Conservation (phyloP, 1,140 invertebrate genomes). For the Anoplolepis gracilipes region DNA sequence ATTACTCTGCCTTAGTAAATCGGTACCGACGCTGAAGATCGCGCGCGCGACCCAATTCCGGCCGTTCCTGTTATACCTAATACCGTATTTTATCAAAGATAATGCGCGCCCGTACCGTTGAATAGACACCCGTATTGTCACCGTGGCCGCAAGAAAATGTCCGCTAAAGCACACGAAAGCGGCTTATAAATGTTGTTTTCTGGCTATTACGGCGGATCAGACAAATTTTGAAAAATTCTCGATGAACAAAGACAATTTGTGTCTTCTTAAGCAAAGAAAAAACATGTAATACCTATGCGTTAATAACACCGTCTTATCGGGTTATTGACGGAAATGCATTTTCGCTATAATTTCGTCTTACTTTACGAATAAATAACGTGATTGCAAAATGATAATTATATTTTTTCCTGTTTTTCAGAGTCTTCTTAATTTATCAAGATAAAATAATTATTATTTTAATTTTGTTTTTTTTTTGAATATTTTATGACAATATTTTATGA, state of each 20-base stretch:
- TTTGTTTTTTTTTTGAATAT: too few relatives aligned
- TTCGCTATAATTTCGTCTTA: neutral
- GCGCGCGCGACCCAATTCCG: constrained; percentile 67
- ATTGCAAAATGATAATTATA: neutral
- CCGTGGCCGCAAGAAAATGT: constrained; percentile 38
- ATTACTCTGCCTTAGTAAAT: constrained; percentile 69
- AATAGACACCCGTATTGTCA: constrained; percentile 60
- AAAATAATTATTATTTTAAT: neutral
- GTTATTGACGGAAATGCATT: neutral
- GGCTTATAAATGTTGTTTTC: constrained; percentile 46
- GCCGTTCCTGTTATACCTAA: constrained; percentile 67
- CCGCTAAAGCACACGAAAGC: constrained; percentile 31
- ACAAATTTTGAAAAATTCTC: constrained; percentile 42
- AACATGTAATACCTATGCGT: neutral
- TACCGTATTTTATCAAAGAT: constrained; percentile 68
- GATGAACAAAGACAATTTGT: constrained; percentile 26
- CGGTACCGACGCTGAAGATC: constrained; percentile 65
- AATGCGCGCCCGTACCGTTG: constrained; percentile 51
- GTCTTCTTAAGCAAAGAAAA: constrained; percentile 34
- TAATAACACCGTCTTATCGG: constrained; percentile 11
- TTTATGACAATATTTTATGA: neutral
- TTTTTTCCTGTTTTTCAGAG: neutral
- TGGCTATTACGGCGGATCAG: neutral
- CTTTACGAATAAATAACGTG: neutral
- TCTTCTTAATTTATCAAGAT: neutral